Evolutionary conservation across 2,797 vertebrate genomes (phyloP).

Genomic region (Valencia hispanica): DNA sequence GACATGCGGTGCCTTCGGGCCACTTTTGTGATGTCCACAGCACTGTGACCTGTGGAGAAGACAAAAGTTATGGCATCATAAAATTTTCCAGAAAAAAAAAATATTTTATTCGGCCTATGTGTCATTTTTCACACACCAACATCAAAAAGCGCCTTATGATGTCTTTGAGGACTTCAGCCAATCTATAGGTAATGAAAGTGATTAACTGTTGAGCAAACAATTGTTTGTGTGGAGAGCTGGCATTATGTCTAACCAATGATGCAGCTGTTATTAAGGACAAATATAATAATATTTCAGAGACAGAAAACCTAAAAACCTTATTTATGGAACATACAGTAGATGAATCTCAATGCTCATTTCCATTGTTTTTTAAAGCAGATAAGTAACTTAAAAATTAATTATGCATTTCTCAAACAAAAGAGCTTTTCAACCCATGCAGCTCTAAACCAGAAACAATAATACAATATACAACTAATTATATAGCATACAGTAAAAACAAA

Average conservation of each 20-base stretch:
- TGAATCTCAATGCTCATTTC: too few relatives aligned
- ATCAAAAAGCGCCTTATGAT: not conserved
- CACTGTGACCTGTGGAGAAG: constrained; percentile 92
- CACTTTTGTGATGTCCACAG: constrained; percentile 99
- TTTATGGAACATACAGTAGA: not conserved
- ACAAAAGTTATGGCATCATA: not conserved
- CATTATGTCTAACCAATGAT: not conserved
- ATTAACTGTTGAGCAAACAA: not conserved
- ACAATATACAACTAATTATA: too few relatives aligned
- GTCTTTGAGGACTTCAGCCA: not conserved
- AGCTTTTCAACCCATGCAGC: too few relatives aligned
- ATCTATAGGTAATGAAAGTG: not conserved
- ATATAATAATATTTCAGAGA: not conserved
- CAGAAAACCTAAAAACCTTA: not conserved
- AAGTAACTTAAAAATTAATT: too few relatives aligned
- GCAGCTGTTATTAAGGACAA: not conserved
- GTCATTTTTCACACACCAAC: not conserved
- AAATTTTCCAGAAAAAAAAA: not conserved
- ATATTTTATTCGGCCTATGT: not conserved
- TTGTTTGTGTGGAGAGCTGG: not conserved
- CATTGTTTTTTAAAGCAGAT: too few relatives aligned
- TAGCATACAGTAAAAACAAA: too few relatives aligned
- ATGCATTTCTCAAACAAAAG: too few relatives aligned
- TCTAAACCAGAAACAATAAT: too few relatives aligned
- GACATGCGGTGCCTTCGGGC: constrained; percentile 98